Base-by-base conservation (phyloP, 2,888 invertebrate species). In the Anoncus sp. region DNA sequence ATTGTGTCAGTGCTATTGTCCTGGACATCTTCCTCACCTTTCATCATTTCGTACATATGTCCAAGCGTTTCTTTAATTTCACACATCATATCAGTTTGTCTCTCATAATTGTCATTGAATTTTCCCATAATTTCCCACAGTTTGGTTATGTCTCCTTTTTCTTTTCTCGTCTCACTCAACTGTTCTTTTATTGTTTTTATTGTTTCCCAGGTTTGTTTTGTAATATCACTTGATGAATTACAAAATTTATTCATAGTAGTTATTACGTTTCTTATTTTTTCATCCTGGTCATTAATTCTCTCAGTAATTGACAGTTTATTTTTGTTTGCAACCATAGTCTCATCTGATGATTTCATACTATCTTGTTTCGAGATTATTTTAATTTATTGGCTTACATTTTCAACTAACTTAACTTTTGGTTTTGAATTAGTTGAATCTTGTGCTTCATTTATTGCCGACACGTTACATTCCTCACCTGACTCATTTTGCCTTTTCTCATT, bases 51-150 rank as follows among this genome's bases (percentile, higher is more conserved):
- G 31, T 22, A 27, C 18, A 45, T 63, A 3, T 63, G 45, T 63
- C 31, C 47, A 45, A 63, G 47, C 14, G 45, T 63, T 40, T 40
- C 45, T 47, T 63, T 63, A 63, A 63, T 43, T 22, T 63, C 62
- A 43, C 62, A 20, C 45, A 63, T 24, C 45, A 27, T 18, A 16
- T 12, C 62, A n/a, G 62, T 63, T 45, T 63, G 62, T 63, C 24
- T 63, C 22, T 63, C 45, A 45, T 63, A 63, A 45, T 63, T 40
- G 24, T 45, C 45, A 63, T 47, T 27, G 18, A 63, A 63, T 63
- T 45, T 63, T 43, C 45, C 24, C 45, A 63, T 63, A n/a, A 63
- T 43, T 6, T 63, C 45, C 24, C 18, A 45, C 45, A 63, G 27
- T 40, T 63, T 63, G 45, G 16, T 63, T 22, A 22, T n/a, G 47